Base-by-base conservation (phyloP, 2,113 vertebrate species). In the Trogon surrucura region DNA sequence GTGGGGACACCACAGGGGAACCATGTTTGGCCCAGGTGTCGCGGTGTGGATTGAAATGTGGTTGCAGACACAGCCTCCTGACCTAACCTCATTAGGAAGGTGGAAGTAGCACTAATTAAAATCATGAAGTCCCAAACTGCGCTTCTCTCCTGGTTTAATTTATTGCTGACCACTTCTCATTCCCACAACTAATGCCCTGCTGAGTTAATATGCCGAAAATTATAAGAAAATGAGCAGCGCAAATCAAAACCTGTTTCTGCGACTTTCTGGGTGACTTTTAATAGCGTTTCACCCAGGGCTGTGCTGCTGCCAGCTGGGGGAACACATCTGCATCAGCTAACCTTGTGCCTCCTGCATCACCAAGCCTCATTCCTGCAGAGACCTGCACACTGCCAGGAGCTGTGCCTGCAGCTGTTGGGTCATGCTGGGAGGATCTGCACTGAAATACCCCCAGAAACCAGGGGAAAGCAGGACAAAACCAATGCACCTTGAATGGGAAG, bases 1-100 rank as follows among this genome's bases (percentile, higher is more conserved):
- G 1, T 19, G 27, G 66, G 41, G 72, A 17, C 11, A 6, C 45
- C 4, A 1, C 2, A 0, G 30, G 27, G 10, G 9, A 14, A 8
- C 60, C 6, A 11, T 7, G 64, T 17, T 44, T n/a, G 65, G 30
- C 17, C 30, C 0, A 0, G 14, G 29, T 22, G 18, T n/a, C 2
- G 0, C 2, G 1, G 51, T 3, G 19, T 6, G 58, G 73, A 12
- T 16, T 71, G 69, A 81, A 62, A 61, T 34, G 64, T 3, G 3
- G 23, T 57, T 30, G 69, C 64, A 48, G 32, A 5, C 1, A 1
- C 1, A 1, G 71, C 71, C 54, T 38, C 61, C 57, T 44, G 26
- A 11, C 65, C 56, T 38, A 19, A 54, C 61, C 82, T 90, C 78
- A 38, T 69, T 50, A 38, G 34, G 19, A 47, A 48, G 66, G 81